phyloP scores from a whole-genome alignment of 2,888 invertebrate genomes.

The Adineta ricciae region DNA sequence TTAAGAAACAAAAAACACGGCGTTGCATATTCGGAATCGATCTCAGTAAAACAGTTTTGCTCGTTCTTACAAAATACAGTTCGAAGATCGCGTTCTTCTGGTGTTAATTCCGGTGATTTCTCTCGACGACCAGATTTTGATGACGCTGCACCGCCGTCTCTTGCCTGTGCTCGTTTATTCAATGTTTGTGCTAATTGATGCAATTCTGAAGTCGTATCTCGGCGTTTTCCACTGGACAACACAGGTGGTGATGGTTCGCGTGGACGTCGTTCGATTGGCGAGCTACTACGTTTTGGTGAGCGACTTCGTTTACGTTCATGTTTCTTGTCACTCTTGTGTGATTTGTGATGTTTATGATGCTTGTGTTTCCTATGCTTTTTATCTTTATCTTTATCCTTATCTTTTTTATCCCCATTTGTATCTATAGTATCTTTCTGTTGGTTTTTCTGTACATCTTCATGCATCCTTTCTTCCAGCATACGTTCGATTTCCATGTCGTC shows the following conservation, averaged over 20 bases:
- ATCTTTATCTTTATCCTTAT: neutral
- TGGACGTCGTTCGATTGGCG: neutral
- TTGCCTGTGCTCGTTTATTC: neutral
- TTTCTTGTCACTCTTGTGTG: neutral
- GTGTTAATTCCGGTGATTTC: constrained; percentile 32
- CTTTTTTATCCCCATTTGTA: constrained; percentile 4
- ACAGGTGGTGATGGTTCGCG: neutral
- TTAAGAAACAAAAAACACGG: too few species aligned
- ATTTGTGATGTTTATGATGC: neutral
- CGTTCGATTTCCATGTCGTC: neutral
- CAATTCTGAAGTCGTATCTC: neutral
- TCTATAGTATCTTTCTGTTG: neutral
- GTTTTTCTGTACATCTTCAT: neutral
- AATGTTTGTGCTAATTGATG: neutral
- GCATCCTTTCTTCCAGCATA: neutral
- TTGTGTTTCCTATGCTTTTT: neutral
- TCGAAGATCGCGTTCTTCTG: constrained; percentile 32
- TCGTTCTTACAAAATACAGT: constrained; percentile 32
- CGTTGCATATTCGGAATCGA: too few species aligned
- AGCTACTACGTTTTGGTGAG: neutral
- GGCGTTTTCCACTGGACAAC: neutral
- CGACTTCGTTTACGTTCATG: neutral
- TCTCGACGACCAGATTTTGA: constrained; percentile 8
- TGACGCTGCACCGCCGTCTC: neutral
- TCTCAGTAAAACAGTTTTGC: neutral